These are phyloP conservation scores for Metellina segmentata DNA, from an alignment of 2,888 invertebrate species.

Conservation along the genomic window DNA sequence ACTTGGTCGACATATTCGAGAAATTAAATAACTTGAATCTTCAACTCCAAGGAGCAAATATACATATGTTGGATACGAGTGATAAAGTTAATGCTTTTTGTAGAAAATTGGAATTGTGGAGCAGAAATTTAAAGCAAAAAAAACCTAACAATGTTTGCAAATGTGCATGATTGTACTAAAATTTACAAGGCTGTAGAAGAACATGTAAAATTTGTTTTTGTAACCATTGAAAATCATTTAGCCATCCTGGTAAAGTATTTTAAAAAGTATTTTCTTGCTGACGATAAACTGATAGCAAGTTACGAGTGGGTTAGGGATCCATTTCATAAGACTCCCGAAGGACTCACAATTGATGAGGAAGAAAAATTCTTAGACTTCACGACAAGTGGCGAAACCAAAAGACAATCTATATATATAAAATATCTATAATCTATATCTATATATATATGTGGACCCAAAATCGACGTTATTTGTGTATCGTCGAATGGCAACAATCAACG, in stretches of 20 bases:
- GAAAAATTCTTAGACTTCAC: no score
- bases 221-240: no score
- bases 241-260: neutral
- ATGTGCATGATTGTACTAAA: neutral
- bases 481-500: no score
- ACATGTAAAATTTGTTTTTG: no score
- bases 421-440: no score
- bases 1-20: constrained; percentile 27
- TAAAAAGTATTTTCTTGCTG: constrained; percentile 62
- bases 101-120: constrained; percentile 64
- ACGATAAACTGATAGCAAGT: constrained; percentile 66
- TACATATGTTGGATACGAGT: no score
- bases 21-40: constrained; percentile 30
- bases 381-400: no score
- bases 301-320: constrained; percentile 68
- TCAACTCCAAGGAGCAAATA: constrained; percentile 14
- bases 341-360: no score
- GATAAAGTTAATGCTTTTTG: constrained; percentile 62
- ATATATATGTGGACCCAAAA: no score
- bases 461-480: no score
- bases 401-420: no score
- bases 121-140: constrained; percentile 67
- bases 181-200: no score
- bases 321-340: constrained; percentile 57
- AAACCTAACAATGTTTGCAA: neutral